These are phyloP conservation scores for Petrolisthes cinctipes DNA, from an alignment of 2,888 invertebrate genomes.

Conservation along the genomic window DNA sequence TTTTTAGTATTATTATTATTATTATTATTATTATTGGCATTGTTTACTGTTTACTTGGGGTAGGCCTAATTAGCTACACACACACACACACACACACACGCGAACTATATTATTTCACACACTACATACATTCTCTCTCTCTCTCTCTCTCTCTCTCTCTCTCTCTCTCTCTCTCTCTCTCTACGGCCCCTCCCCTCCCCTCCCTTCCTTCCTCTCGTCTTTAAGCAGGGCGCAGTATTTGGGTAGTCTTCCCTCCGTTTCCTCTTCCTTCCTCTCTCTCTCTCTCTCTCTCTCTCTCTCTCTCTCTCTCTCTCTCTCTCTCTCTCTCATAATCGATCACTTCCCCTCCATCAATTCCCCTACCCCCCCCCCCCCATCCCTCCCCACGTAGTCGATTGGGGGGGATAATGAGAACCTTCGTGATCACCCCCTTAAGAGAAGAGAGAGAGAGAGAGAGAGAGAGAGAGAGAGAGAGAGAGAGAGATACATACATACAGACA, in stretches of 20 bases:
- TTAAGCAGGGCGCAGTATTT: not conserved
- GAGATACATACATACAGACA: too few species aligned
- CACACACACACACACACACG: too few species aligned
- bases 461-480: too few species aligned
- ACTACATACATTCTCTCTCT: not conserved
- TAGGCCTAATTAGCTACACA: too few species aligned
- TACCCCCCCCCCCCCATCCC: too few species aligned
- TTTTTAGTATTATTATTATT: constrained; percentile 14
- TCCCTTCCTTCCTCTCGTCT: not conserved
- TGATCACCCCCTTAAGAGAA: too few species aligned
- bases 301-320: too few species aligned
- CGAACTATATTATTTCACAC: too few species aligned
- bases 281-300: too few species aligned
- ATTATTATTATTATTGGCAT: constrained; percentile 16
- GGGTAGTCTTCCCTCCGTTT: too few species aligned
- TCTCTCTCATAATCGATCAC: not conserved
- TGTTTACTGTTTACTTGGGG: not conserved
- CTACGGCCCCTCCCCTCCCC: not conserved
- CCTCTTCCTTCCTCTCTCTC: not conserved
- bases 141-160: not conserved
- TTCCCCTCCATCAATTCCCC: not conserved
- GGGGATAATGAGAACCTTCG: too few species aligned
- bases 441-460: too few species aligned
- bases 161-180: not conserved
- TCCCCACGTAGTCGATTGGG: not conserved